A percentile compares a stretch with the other conserved stretches of the same genome.
Conservation (phyloP, 1,140 invertebrate genomes). For the Patella vulgata region DNA sequence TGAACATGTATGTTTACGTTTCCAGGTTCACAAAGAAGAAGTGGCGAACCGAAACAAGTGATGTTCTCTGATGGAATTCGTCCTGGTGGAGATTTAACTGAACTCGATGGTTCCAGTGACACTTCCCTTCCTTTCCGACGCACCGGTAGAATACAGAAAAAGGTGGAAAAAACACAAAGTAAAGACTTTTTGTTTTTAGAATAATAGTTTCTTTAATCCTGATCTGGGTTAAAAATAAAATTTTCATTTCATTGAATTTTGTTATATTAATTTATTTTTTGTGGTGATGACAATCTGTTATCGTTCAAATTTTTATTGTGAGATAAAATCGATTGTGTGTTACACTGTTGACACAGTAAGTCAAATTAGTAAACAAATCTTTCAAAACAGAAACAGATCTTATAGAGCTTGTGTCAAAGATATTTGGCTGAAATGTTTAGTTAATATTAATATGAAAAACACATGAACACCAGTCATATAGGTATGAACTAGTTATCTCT, state of each 20-base stretch:
- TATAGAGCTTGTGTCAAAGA: too few relatives aligned
- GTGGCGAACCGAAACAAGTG: slow-evolving; percentile 70
- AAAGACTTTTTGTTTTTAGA: background rate
- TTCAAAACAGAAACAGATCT: too few relatives aligned
- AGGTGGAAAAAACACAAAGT: slow-evolving; percentile 45
- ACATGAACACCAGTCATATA: too few relatives aligned
- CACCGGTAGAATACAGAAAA: slow-evolving; percentile 44
- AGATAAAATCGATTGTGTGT: too few relatives aligned
- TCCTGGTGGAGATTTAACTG: slow-evolving; percentile 88
- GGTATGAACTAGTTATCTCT: too few relatives aligned
- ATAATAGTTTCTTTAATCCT: background rate
- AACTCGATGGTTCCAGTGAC: slow-evolving; percentile 70
- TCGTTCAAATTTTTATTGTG: background rate
- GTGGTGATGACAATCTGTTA: background rate
- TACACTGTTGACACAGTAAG: too few relatives aligned
- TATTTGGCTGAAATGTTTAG: too few relatives aligned
- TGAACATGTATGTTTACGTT: too few relatives aligned
- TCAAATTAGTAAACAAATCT: too few relatives aligned
- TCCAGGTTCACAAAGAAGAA: slow-evolving; percentile 45
- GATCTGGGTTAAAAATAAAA: background rate
- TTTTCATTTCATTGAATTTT: too few relatives aligned
- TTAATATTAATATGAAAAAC: too few relatives aligned
- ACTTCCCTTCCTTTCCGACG: slow-evolving; percentile 38
- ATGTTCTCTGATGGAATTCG: slow-evolving; percentile 94
- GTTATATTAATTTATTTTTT: too few relatives aligned